Evolutionary conservation across 2,113 vertebrate species (phyloP).

Genomic region (Sprattus sprattus): DNA sequence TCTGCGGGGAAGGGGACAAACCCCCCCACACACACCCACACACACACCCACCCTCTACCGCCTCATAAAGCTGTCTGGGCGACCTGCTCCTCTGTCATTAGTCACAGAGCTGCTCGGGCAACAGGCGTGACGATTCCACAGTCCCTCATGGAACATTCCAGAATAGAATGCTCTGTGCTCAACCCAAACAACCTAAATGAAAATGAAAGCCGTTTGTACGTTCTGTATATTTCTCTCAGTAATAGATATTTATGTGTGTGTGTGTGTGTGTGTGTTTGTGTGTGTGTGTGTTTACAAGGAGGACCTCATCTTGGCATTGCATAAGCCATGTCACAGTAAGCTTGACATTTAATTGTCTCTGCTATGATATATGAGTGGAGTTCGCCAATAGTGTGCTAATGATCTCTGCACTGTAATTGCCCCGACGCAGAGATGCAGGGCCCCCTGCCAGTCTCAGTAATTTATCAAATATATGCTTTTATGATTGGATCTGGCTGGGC

Average conservation of each 20-base stretch:
- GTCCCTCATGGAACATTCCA: not conserved
- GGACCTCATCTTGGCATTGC: not conserved
- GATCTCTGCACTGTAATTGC: slow-evolving; percentile 13
- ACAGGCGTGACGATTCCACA: not conserved
- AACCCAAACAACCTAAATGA: not conserved
- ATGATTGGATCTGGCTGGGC: slow-evolving; percentile 2
- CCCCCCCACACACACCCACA: not conserved
- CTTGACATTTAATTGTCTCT: slow-evolving; percentile 13
- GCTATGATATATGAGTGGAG: slow-evolving; percentile 4
- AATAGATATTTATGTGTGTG: not conserved
- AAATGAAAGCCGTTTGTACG: not conserved
- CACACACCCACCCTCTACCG: not conserved
- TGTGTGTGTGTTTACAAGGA: not conserved
- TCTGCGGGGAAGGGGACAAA: not conserved
- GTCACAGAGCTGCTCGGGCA: not conserved
- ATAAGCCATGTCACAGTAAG: slow-evolving; percentile 1
- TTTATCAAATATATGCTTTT: slow-evolving; percentile 19
- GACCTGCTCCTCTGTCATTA: slow-evolving; percentile 15
- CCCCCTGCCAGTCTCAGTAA: not conserved
- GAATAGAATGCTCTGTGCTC: not conserved
- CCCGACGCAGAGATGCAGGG: not conserved
- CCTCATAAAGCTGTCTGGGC: not conserved
- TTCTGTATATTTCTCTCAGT: not conserved
- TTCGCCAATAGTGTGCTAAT: not conserved
- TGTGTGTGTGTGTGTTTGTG: not conserved